Conservation (phyloP, 1,140 invertebrate species). For the Melanaphis sacchari region DNA sequence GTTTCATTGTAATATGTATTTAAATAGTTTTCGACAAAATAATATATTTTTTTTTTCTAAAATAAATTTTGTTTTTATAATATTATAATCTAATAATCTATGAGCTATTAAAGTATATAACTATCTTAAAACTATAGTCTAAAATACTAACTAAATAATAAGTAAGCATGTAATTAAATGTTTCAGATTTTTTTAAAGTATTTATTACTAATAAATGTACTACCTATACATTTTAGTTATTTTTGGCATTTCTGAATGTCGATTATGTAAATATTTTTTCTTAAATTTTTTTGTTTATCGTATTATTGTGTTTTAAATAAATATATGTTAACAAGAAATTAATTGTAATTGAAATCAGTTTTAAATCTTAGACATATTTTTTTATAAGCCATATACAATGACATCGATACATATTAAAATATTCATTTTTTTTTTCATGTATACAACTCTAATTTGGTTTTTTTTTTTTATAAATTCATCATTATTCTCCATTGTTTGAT, state of each 20-base stretch:
- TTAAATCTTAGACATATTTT: neutral
- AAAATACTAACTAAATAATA: neutral
- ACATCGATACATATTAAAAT: neutral
- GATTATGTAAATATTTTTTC: neutral
- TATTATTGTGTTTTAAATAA: neutral
- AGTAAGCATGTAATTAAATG: neutral
- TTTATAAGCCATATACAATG: neutral
- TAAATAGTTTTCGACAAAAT: neutral
- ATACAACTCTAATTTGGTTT: neutral
- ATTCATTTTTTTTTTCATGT: neutral
- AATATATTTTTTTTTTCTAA: neutral
- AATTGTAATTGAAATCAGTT: neutral
- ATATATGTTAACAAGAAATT: neutral
- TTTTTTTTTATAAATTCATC: neutral
- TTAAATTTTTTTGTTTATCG: neutral
- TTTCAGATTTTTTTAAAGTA: neutral
- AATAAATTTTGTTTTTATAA: neutral
- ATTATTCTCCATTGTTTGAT: neutral
- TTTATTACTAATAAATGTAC: neutral
- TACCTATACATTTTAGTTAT: neutral
- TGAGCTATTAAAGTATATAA: neutral
- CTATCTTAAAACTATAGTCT: neutral
- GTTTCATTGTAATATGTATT: neutral
- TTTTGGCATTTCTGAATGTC: neutral
- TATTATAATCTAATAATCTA: too few species aligned